Evolutionary conservation across 2,888 invertebrate species (phyloP), one percentile per base, ranked within the genome.

Genomic region (Imbricaverruca yamaguchii): DNA sequence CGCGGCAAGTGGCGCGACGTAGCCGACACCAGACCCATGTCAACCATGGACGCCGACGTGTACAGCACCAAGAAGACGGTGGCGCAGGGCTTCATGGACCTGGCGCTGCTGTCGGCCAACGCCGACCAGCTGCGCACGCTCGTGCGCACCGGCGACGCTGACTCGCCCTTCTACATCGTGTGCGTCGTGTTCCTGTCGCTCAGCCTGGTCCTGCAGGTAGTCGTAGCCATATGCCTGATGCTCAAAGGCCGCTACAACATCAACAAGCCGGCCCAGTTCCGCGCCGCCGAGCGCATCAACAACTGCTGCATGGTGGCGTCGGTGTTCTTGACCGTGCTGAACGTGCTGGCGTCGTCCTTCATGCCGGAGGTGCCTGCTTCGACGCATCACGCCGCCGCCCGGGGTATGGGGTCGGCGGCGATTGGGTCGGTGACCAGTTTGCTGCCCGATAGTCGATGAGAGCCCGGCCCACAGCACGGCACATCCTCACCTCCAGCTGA

Each of bases 51-150:
- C 53, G 25, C 13, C 53, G 74, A 74, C 53, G 74, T 74, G 3
- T 74, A 74, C 74, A 74, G 74, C 74, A 74, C 74, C 74, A 74
- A 74, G 74, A 74, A 74, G 53, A 74, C 74, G 74, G 74, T 74
- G 53, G 12, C 74, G 18, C 74, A 74, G 74, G 74, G 74, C 18
- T 74, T 74, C 74, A 74, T 74, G 74, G 74, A 74, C 74, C 18
- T 74, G 74, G 74, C 74, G 4, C 74, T 74, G 39, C 74, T 74
- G 7, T 53, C 53, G 15, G 74, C 74, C 74, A 74, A 74, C 53
- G 74, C 74, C 18, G 74, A 74, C 74, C 74, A 74, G 74, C 53
- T 74, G 74, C 74, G 74, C 74, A 74, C 53, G 53, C 53, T 74
- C 23, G 39, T 74, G 74, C 53, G 12, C 0, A 13, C 13, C 18